Evolutionary conservation across 37 sponge, comb jelly and placozoan species (phyloP), one percentile per base, ranked within the genome.

Genomic region (Diacarnus erythraeanus): DNA sequence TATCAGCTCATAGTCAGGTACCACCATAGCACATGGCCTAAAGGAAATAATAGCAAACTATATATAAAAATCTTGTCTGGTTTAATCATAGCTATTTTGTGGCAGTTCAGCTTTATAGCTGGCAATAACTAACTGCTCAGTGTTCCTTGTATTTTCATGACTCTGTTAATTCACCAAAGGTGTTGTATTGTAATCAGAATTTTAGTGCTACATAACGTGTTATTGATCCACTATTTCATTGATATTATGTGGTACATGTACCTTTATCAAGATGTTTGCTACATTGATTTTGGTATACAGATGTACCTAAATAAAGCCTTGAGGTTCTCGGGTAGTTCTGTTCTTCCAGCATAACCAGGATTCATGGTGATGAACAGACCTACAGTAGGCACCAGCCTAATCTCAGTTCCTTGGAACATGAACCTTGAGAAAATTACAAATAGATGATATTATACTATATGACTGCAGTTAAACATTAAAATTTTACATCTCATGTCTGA

Each of bases 11-110:
- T 93, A 98, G 73, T 98, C 99, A 42, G 99, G 99, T 51, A 98
- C 99, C 30, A 98, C 99, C 99, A 98, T 98, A 70, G 99, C 99
- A 93, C 99, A 98, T 26, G 99, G 99, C 38, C 99, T 92, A 78
- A 2, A 42, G 20, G 38, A 10, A 35, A 12, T 68, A 35, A 6
- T 18, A 38, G 35, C 9, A 68, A 33, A 20, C 25, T 61, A 4
- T 23, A 23, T 61, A 29, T 61, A 15, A 29, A 25, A 23, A 61
- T n/a, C n/a, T n/a, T n/a, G n/a, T n/a, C n/a, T n/a, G n/a, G n/a
- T n/a, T n/a, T n/a, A n/a, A n/a, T n/a, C n/a, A n/a, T n/a, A n/a
- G n/a, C n/a, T n/a, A n/a, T n/a, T n/a, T n/a, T n/a, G n/a, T n/a
- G n/a, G n/a, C n/a, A 56, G 57, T 21, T 56, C 57, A 56, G 15